Evolutionary conservation across 2,797 vertebrate species (phyloP).

Genomic region (Kryptopterus vitreolus): DNA sequence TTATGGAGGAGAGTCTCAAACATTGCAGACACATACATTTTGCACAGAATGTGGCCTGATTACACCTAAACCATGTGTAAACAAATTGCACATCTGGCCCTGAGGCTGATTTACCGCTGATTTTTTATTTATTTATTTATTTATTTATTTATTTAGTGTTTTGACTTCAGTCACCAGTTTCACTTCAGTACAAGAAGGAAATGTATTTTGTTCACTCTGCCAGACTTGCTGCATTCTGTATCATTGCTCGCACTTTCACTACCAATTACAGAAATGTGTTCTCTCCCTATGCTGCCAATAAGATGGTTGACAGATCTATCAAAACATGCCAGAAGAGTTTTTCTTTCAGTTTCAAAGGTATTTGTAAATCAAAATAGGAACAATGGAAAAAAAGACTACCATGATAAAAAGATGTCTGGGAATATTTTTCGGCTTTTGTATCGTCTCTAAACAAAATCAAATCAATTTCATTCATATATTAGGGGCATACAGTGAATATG

Average conservation of each 20-base stretch:
- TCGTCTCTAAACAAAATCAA: background rate
- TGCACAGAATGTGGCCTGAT: background rate
- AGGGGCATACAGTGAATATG: background rate
- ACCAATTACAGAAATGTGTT: slow-evolving; percentile 7
- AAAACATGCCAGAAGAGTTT: background rate
- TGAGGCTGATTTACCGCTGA: background rate
- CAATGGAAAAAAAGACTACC: background rate
- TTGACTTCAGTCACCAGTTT: background rate
- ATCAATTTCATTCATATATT: background rate
- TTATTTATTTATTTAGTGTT: too few relatives aligned
- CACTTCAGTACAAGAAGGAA: background rate
- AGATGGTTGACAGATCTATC: background rate
- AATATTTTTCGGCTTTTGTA: background rate
- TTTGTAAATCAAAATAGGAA: background rate
- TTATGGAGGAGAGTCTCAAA: background rate
- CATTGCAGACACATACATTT: background rate
- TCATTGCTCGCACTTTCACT: background rate
- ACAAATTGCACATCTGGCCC: background rate
- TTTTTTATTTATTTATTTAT: too few relatives aligned
- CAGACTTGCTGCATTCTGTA: slow-evolving; percentile 1
- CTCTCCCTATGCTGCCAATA: background rate
- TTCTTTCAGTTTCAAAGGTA: background rate
- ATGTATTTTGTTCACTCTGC: background rate
- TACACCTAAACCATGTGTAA: background rate
- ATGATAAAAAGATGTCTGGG: background rate